Base-by-base conservation (phyloP, 2,113 vertebrate species). In the Colinus virginianus region DNA sequence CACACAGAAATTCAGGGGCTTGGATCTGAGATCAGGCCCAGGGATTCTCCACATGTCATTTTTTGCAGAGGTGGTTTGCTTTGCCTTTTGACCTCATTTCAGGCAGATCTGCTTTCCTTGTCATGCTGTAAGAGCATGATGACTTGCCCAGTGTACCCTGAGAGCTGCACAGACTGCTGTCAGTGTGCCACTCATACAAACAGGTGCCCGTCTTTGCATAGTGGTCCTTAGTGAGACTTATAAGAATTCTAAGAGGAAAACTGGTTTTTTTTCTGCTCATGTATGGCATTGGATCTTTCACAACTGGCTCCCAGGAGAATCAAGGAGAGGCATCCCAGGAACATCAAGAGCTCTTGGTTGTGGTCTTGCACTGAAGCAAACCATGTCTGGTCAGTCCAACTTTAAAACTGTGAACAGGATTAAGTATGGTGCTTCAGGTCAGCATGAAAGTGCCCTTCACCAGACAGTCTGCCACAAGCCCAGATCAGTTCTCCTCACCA, bases 381-480 rank as follows among this genome's bases (percentile, higher is more conserved):
- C 74, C 46, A 26, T 11, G 11, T 46, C 7, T 48, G 17, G 12
- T 30, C 22, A 3, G 19, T 49, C 8, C 20, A 21, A 4, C 20
- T 15, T 48, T 63, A 56, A 75, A 51, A 48, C 5, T 16, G 5
- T 19, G 3, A 18, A 26, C 63, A 59, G 51, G 28, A 42, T 78
- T 43, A 12, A 4, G 0, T 17, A 8, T 9, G 46, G 6, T 64
- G 42, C 53, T 67, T 46, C 28, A 38, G 3, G 22, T 76, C 58
- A 89, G 7, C 62, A 38, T 5, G 81, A 46, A 40, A 64, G 45
- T 13, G 40, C 25, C n/a, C 34, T 67, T 61, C 49, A 15, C 3
- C 38, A 16, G 14, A 58, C 48, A 58, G 8, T 3, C 0, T 56
- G 23, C 32, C 51, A 11, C 0, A 0, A 38, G 10, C 10, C 45